Conservation (phyloP, 2,797 vertebrate species). For the Garrulus glandarius region DNA sequence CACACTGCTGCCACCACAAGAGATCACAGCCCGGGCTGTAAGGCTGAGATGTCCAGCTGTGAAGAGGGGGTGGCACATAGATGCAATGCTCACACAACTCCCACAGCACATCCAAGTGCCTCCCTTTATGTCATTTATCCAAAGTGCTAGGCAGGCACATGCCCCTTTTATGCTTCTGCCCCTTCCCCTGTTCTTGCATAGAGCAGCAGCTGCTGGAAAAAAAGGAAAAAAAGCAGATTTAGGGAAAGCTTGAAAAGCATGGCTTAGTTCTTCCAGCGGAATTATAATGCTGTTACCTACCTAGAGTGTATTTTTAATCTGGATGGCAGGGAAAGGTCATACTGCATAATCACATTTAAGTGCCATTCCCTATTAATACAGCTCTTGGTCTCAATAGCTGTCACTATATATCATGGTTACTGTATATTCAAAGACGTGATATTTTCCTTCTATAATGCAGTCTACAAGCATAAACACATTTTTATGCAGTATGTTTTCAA, state of each 20-base stretch:
- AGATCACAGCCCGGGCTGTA: rapidly evolving
- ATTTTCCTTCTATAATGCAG: background rate
- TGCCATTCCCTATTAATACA: background rate
- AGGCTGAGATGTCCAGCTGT: background rate
- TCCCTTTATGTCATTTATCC: background rate
- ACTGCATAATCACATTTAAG: background rate
- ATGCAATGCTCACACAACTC: background rate
- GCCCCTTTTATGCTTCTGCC: background rate
- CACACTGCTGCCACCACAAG: rapidly evolving
- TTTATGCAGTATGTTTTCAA: background rate
- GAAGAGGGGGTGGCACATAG: background rate
- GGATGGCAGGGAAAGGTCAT: background rate
- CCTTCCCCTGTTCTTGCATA: background rate
- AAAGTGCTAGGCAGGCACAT: background rate
- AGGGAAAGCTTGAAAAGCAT: background rate
- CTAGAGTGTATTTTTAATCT: background rate
- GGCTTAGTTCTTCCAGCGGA: background rate
- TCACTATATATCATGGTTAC: background rate
- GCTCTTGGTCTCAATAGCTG: background rate
- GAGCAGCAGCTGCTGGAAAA: background rate
- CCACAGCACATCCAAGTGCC: background rate
- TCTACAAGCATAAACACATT: background rate
- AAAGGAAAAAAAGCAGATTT: background rate
- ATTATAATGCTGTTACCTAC: background rate
- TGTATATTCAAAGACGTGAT: background rate